Evolutionary conservation across 1,140 invertebrate species (phyloP).

Genomic region (Drosophila ananassae): DNA sequence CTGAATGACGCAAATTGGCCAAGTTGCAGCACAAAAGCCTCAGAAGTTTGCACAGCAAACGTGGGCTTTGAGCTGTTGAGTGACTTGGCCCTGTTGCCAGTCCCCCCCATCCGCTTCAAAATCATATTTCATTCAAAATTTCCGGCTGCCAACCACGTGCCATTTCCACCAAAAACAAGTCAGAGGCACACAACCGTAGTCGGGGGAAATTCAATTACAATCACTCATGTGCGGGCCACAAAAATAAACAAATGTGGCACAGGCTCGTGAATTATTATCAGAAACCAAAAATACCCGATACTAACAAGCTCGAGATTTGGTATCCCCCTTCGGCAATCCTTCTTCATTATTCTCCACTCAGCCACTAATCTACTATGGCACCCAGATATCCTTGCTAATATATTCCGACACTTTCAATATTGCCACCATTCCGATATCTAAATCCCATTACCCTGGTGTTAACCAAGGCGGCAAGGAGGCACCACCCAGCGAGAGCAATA

Average conservation of each 20-base stretch:
- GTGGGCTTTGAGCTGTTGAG: constrained; percentile 39
- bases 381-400: constrained; percentile 1
- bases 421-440: constrained; percentile 12
- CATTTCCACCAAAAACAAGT: constrained; percentile 16
- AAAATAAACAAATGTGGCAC: constrained; percentile 36
- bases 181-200: neutral
- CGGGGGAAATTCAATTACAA: constrained; percentile 25
- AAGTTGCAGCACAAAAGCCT: constrained; percentile 46
- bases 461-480: neutral
- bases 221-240: neutral
- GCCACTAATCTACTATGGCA: neutral
- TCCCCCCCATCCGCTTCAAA: neutral
- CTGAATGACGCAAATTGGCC: constrained; percentile 50
- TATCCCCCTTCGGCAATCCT: constrained; percentile 3
- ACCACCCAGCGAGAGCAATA: constrained; percentile 29
- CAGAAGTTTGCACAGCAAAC: constrained; percentile 61
- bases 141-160: constrained; percentile 55
- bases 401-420: constrained; percentile 1
- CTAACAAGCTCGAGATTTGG: neutral
- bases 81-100: constrained; percentile 6
- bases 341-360: constrained; percentile 21
- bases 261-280: constrained; percentile 1
- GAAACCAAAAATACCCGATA: neutral
- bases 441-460: constrained; percentile 24
- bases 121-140: constrained; percentile 55